Evolutionary conservation across 2,797 vertebrate species (phyloP).

Genomic region (Chaetophractus vellerosus): DNA sequence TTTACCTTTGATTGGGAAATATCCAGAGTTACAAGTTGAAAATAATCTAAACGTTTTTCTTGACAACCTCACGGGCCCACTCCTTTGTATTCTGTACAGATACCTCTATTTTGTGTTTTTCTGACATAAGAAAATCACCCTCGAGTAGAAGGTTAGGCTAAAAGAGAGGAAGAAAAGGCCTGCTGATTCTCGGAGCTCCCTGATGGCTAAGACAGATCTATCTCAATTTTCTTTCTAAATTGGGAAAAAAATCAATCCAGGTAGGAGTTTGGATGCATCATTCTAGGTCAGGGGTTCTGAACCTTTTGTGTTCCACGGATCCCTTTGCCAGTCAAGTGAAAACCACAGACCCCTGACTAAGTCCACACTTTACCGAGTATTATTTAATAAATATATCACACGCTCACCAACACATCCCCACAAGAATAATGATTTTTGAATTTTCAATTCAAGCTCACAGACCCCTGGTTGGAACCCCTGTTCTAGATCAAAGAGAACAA

Average conservation of each 20-base stretch:
- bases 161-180: neutral
- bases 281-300: neutral
- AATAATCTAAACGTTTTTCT: neutral
- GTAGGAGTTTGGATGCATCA: neutral
- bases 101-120: neutral
- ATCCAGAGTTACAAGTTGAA: neutral
- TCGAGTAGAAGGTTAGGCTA: neutral
- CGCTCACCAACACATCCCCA: too few relatives aligned
- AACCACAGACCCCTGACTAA: too few relatives aligned
- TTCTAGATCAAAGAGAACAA: neutral
- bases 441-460: too few relatives aligned
- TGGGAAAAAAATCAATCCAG: neutral
- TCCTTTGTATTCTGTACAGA: neutral
- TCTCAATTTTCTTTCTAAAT: neutral
- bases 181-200: neutral
- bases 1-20: neutral
- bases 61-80: neutral
- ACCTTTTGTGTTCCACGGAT: too few relatives aligned
- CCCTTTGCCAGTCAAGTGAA: too few relatives aligned
- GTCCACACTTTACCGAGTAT: too few relatives aligned
- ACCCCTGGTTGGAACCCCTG: too few relatives aligned
- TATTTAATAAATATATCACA: too few relatives aligned
- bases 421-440: too few relatives aligned
- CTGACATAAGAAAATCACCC: neutral
- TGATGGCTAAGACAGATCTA: neutral